Evolutionary conservation across 2,888 invertebrate species (phyloP).

Genomic region (Mesorhabditis sp.): DNA sequence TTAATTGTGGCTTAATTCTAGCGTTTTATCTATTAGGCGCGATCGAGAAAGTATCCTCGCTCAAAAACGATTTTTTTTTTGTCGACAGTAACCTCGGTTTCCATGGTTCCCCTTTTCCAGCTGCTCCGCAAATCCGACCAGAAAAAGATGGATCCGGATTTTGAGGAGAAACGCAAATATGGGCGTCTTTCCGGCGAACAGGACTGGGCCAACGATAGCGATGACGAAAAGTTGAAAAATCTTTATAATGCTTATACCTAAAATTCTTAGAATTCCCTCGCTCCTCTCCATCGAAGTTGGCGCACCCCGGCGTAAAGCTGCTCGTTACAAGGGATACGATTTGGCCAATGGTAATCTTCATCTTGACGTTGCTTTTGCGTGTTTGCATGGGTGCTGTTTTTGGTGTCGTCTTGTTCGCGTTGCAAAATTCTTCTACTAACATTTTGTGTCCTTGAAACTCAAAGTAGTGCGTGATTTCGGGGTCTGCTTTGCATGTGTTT

Average conservation of each 20-base stretch:
- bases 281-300: not conserved
- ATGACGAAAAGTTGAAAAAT: not conserved
- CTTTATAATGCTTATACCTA: too few relatives aligned
- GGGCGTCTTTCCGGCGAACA: not conserved
- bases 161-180: not conserved
- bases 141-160: constrained; percentile 4
- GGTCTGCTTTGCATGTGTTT: too few relatives aligned
- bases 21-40: not conserved
- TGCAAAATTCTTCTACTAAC: too few relatives aligned
- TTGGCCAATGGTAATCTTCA: not conserved
- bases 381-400: too few relatives aligned
- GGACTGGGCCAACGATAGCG: constrained; percentile 2
- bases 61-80: too few relatives aligned
- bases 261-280: not conserved
- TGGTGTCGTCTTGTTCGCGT: too few relatives aligned
- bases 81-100: too few relatives aligned
- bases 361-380: too few relatives aligned
- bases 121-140: not conserved
- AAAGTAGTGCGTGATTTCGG: too few relatives aligned
- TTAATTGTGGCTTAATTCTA: not conserved
- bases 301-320: not conserved
- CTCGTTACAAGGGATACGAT: constrained; percentile 2
- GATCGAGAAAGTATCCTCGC: too few relatives aligned
- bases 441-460: too few relatives aligned
- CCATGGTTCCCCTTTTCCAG: not conserved